Conservation (phyloP, 1,140 invertebrate genomes). For the Halotydeus destructor region DNA sequence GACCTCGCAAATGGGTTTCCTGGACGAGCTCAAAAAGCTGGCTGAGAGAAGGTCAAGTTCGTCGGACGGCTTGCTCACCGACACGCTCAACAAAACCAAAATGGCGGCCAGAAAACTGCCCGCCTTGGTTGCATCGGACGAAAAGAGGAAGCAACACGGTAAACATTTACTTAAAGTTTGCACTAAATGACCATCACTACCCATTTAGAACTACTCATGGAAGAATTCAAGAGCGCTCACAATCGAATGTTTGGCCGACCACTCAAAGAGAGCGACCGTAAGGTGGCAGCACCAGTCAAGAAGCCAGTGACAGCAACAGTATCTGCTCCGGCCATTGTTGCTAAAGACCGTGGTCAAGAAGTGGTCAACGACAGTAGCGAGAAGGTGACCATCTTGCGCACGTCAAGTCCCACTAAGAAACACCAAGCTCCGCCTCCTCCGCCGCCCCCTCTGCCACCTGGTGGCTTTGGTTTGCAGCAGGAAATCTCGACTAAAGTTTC, state of each 20-base stretch:
- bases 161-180: not conserved
- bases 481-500: too few relatives aligned
- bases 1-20: slow-evolving; percentile 2
- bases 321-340: not conserved
- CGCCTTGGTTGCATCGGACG: not conserved
- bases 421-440: slow-evolving; percentile 1
- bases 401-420: slow-evolving; percentile 3
- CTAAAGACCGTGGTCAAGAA: too few relatives aligned
- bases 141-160: slow-evolving; percentile 8
- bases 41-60: not conserved
- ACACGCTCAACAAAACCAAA: slow-evolving; percentile 5
- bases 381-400: slow-evolving; percentile 2
- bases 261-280: not conserved
- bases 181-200: not conserved
- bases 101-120: not conserved
- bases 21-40: slow-evolving; percentile 6
- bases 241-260: slow-evolving; percentile 17
- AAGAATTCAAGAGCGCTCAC: slow-evolving; percentile 18
- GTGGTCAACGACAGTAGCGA: not conserved
- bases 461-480: too few relatives aligned
- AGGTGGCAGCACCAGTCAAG: not conserved
- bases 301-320: not conserved
- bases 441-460: too few relatives aligned
- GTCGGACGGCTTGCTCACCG: slow-evolving; percentile 3
- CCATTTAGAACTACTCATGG: slow-evolving; percentile 16